Evolutionary conservation across 2,797 vertebrate species (phyloP).

Genomic region (Helostoma temminkii): DNA sequence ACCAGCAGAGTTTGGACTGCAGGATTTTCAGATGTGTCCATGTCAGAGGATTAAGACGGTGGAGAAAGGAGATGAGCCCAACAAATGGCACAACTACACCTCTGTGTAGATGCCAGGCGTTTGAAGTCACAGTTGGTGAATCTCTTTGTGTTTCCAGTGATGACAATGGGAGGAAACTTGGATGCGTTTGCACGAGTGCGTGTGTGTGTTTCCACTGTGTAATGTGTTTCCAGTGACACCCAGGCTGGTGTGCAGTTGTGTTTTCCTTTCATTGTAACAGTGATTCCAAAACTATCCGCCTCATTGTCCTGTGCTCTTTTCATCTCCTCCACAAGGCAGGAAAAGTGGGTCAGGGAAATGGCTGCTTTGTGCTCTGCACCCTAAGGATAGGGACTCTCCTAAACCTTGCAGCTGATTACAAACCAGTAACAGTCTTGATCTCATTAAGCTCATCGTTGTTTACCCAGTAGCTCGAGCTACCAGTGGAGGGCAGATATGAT

Average conservation of each 20-base stretch:
- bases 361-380: conserved; percentile 63
- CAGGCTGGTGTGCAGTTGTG: conserved; percentile 67
- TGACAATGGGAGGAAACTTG: conserved; percentile 76
- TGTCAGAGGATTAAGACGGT: not conserved
- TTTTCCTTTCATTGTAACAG: conserved; percentile 85
- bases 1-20: not conserved
- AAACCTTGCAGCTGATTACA: conserved; percentile 34
- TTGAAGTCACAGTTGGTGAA: conserved; percentile 54
- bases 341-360: conserved; percentile 81
- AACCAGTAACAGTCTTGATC: conserved; percentile 32
- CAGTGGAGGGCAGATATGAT: conserved; percentile 35
- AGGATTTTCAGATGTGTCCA: conserved; percentile 8
- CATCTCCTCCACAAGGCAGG: conserved; percentile 76
- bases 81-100: not conserved
- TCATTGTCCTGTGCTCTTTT: conserved; percentile 82
- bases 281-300: conserved; percentile 74
- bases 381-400: conserved; percentile 53
- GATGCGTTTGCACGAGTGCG: conserved; percentile 13
- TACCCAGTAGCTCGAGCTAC: conserved; percentile 21
- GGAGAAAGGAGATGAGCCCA: conserved; percentile 11
- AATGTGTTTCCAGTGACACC: conserved; percentile 76
- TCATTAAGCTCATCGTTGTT: conserved; percentile 53
- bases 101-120: conserved; percentile 4
- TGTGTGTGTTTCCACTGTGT: conserved; percentile 68
- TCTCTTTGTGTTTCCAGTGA: conserved; percentile 46